Base-by-base conservation (phyloP, 2,888 invertebrate genomes). In the Geotrupes spiniger region DNA sequence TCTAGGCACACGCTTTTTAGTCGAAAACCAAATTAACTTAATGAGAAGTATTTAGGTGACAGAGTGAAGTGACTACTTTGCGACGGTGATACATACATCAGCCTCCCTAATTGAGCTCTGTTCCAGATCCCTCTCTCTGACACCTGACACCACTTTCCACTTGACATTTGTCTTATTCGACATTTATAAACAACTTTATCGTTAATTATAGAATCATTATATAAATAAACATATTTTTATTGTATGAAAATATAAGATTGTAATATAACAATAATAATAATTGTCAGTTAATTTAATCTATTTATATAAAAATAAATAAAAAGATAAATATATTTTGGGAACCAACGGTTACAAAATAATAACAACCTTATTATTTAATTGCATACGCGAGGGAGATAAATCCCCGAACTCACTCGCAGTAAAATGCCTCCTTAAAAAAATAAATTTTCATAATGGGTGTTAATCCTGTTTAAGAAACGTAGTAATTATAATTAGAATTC, bases 111-210 rank as follows among this genome's bases (percentile, higher is more conserved):
- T 65, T 66, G 65, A 63, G 58, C 60, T 59, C 65, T 66, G 65
- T 57, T 57, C 58, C 63, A 54, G 58, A 61, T 67, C 63, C 63
- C 53, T 53, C 52, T 52, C 56, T 49, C 57, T 64, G 70, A 67
- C 70, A 69, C 69, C 66, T 68, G 69, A 70, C 69, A 70, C 66
- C 56, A 57, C 58, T 64, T 64, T 63, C 63, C 63, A 65, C 66
- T 67, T 61, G 64, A 63, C 63, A 68, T 67, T 68, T 64, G 61
- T 63, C 65, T 64, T 58, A 51, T 64, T 65, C 60, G 61, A 59
- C 59, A 46, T 60, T 56, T 56, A 45, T 50, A 51, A 51, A 46
- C 38, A 42, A 27, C 25, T 41, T 51, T 40, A 28, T 43, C 16
- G 15, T 45, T 45, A 45, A 46, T 41, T 50, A 46, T 50, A 50